Conservation (phyloP, 2,113 vertebrate genomes). For the Siphamia tubifer region DNA sequence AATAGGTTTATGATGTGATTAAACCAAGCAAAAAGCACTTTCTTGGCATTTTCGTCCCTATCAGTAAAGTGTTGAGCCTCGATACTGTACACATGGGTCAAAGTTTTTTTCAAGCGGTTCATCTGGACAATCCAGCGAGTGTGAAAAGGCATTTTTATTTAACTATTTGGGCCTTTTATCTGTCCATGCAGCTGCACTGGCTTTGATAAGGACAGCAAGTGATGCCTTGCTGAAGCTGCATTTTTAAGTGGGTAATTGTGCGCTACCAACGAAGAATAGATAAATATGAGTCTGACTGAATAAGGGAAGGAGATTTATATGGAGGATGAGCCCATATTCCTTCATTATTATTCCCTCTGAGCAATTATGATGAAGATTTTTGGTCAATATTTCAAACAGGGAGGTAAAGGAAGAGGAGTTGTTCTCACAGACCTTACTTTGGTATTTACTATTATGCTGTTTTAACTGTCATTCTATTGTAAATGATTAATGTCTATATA, state of each 20-base stretch:
- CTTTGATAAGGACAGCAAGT: slow-evolving; percentile 56
- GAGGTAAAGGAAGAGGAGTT: background rate
- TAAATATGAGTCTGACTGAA: slow-evolving; percentile 52
- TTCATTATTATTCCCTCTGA: slow-evolving; percentile 38
- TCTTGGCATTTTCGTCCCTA: background rate
- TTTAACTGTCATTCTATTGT: too few relatives aligned
- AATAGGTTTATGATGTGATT: background rate
- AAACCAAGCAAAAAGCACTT: background rate
- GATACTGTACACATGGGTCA: slow-evolving; percentile 31
- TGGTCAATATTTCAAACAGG: slow-evolving; percentile 10
- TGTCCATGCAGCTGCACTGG: slow-evolving; percentile 54
- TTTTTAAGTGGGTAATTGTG: slow-evolving; percentile 62
- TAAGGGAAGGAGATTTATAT: slow-evolving; percentile 35
- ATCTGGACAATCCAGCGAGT: slow-evolving; percentile 25
- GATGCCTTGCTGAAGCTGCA: slow-evolving; percentile 52
- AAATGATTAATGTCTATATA: too few relatives aligned
- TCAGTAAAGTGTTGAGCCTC: slow-evolving; percentile 12
- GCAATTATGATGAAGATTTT: slow-evolving; percentile 12
- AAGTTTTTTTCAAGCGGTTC: slow-evolving; percentile 27
- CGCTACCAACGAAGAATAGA: slow-evolving; percentile 50
- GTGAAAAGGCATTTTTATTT: slow-evolving; percentile 52
- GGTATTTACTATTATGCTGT: too few relatives aligned
- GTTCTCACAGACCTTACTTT: background rate
- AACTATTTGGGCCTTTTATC: slow-evolving; percentile 55
- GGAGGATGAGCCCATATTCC: slow-evolving; percentile 35